Evolutionary conservation across 2,797 vertebrate species (phyloP).

Genomic region (Lycodopsis pacificus): DNA sequence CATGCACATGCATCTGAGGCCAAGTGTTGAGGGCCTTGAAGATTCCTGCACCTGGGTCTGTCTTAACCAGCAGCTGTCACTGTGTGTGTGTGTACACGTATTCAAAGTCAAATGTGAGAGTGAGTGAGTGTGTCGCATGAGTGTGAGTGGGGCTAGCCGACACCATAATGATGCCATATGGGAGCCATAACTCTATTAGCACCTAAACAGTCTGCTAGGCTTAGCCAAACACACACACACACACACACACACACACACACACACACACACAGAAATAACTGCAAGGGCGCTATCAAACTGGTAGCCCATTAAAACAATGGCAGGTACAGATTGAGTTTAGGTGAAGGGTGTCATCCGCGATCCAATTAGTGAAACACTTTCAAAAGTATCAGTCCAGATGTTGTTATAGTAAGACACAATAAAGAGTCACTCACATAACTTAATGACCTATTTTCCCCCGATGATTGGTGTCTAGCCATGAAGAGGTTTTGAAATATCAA

Average conservation of each 20-base stretch:
- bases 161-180: conserved; percentile 75
- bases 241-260: conserved; percentile 30
- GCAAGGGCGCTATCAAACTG: conserved; percentile 14
- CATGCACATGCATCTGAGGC: conserved; percentile 3
- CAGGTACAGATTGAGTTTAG: conserved; percentile 21
- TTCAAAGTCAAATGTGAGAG: background rate
- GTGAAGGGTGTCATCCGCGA: conserved; percentile 12
- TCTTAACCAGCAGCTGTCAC: conserved; percentile 46
- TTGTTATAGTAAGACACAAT: background rate
- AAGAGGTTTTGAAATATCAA: background rate
- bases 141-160: conserved; percentile 34
- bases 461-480: background rate
- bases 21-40: background rate
- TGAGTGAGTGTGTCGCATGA: conserved; percentile 6
- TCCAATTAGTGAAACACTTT: conserved; percentile 9
- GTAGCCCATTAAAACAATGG: conserved; percentile 13
- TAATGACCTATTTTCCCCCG: background rate
- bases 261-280: conserved; percentile 21
- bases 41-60: conserved; percentile 9
- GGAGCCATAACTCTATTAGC: conserved; percentile 74
- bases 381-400: background rate
- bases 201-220: conserved; percentile 69
- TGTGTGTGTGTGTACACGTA: background rate
- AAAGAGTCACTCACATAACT: conserved; percentile 1
- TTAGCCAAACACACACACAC: conserved; percentile 38